Base-by-base conservation (phyloP, 2,797 vertebrate genomes). In the Rallus crepitans region DNA sequence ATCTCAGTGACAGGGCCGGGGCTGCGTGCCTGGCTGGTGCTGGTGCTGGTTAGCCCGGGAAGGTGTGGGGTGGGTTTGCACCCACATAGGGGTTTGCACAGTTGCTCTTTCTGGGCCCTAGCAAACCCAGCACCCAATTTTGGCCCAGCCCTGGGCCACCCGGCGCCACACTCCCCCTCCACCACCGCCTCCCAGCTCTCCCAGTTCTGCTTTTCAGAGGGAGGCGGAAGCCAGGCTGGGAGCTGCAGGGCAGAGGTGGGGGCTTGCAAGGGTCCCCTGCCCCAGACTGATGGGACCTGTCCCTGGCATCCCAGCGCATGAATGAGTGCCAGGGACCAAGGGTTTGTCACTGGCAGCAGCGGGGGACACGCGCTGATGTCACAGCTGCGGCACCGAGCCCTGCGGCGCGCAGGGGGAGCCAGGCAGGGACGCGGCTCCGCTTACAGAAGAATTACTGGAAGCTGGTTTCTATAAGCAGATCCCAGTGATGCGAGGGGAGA, bases 401-500 rank as follows among this genome's bases (percentile, higher is more conserved):
- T 53, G 88, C 17, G 7, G 42, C 20, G 78, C 57, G 13, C n/a
- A 12, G 92, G 94, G 94, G 92, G 93, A 95, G 94, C 92, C 28
- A 14, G 93, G 83, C 93, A 96, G 95, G 83, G 96, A 88, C 48
- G 2, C 15, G 93, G 85, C 97, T 98, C 96, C 94, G 57, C 93
- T 94, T 86, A 80, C 82, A 97, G 95, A 98, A 98, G 98, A 98
- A 98, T 98, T 98, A 97, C 98, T 98, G 98, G 98, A 98, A 98
- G 72, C 96, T 0, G 33, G 59, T 97, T 98, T 98, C 98, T 98
- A 98, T 98, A 98, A 98, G 98, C 97, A 97, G 97, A 97, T 95
- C 96, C 94, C 89, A 35, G 65, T 1, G n/a, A 94, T 87, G 89
- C 7, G 37, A 68, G 52, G 90, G 66, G 42, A 45, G 42, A 45